A percentile compares a stretch with the other conserved stretches of the same genome.
Evolutionary conservation across 2,888 invertebrate genomes (phyloP).

Genomic region (Erebia ligea): DNA sequence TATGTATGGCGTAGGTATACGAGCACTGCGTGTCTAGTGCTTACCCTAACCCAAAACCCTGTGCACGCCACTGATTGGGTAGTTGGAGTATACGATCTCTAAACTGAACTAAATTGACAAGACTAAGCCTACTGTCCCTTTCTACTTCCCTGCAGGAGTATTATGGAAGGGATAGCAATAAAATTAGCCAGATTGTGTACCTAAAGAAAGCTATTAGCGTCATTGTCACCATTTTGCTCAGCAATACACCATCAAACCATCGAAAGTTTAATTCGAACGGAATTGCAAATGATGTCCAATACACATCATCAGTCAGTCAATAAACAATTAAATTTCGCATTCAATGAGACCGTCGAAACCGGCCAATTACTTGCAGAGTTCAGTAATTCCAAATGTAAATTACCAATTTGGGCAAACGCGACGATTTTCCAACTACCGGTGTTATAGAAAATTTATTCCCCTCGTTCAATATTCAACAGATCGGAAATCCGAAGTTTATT

Average conservation of each 20-base stretch:
- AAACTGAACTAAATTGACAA: too few relatives aligned
- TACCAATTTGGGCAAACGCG: conserved; percentile 63
- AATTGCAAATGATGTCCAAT: conserved; percentile 18
- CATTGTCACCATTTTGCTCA: too few relatives aligned
- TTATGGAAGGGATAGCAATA: too few relatives aligned
- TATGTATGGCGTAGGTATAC: too few relatives aligned
- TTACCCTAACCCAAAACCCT: too few relatives aligned
- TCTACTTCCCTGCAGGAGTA: too few relatives aligned
- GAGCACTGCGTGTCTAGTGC: too few relatives aligned
- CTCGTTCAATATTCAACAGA: conserved; percentile 61
- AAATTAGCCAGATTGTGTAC: too few relatives aligned
- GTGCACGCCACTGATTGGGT: too few relatives aligned
- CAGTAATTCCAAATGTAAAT: conserved; percentile 67
- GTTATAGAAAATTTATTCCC: conserved; percentile 61
- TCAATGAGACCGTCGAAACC: conserved; percentile 37
- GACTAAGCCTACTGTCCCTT: too few relatives aligned
- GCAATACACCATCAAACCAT: neutral
- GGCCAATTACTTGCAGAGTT: conserved; percentile 48
- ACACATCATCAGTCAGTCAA: conserved; percentile 27
- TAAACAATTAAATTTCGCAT: conserved; percentile 37
- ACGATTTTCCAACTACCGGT: conserved; percentile 62
- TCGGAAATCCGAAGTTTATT: conserved; percentile 39
- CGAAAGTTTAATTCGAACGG: conserved; percentile 7
- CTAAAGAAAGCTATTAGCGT: too few relatives aligned
- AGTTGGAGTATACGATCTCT: too few relatives aligned